phyloP scores from a whole-genome alignment of 2,888 invertebrate species.

The Leucoptera coffeella region DNA sequence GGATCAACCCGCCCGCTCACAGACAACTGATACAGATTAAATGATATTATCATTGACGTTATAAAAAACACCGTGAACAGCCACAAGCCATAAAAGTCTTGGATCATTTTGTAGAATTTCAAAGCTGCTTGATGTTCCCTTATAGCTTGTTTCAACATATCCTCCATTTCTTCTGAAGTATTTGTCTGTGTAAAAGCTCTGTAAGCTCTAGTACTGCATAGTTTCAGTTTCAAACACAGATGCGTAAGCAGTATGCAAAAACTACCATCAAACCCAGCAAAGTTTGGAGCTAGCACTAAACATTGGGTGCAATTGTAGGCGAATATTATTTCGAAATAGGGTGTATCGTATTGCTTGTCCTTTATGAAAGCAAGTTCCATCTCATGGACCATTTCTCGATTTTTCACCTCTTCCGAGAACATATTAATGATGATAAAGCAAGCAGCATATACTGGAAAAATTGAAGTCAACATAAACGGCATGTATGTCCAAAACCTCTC shows the following conservation, averaged over 20 bases:
- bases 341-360: constrained; percentile 21
- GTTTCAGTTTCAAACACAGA: constrained; percentile 21
- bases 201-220: constrained; percentile 16
- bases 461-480: constrained; percentile 15
- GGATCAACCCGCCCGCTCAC: constrained; percentile 15
- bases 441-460: constrained; percentile 22
- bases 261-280: constrained; percentile 24
- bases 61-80: constrained; percentile 19
- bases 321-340: constrained; percentile 23
- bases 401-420: constrained; percentile 14
- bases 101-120: constrained; percentile 15
- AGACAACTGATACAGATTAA: constrained; percentile 24
- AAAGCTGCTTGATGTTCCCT: constrained; percentile 22
- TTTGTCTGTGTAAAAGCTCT: constrained; percentile 15
- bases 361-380: constrained; percentile 21
- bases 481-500: constrained; percentile 20
- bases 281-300: constrained; percentile 16
- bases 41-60: constrained; percentile 19
- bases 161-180: constrained; percentile 11
- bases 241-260: constrained; percentile 28
- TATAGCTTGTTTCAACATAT: constrained; percentile 15
- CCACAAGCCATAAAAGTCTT: constrained; percentile 25
- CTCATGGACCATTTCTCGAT: constrained; percentile 22
- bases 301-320: constrained; percentile 18
- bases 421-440: constrained; percentile 15